Evolutionary conservation across 2,113 vertebrate genomes (phyloP).

Genomic region (Macheiramphus alcinus): DNA sequence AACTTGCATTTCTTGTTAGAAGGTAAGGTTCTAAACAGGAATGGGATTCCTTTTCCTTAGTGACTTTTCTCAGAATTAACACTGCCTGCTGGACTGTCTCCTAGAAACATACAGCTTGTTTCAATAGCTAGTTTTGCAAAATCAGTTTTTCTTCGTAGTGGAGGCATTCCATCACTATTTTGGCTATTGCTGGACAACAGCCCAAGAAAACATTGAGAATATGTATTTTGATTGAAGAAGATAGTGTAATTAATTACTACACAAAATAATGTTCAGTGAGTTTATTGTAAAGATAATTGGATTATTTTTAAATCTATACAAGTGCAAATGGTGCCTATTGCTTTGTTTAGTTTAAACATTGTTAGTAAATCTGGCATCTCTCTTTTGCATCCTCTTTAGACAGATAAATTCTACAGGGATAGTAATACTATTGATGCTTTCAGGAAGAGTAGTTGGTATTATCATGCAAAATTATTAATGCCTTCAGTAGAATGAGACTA

Average conservation of each 20-base stretch:
- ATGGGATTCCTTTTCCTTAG: background rate
- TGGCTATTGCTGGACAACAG: background rate
- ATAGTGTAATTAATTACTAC: background rate
- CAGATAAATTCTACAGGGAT: background rate
- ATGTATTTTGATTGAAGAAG: background rate
- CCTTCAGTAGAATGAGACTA: background rate
- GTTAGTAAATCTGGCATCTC: background rate
- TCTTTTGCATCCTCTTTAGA: background rate
- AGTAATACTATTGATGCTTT: background rate
- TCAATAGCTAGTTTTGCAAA: background rate
- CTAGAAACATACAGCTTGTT: background rate
- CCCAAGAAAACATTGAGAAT: background rate
- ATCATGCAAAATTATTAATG: background rate
- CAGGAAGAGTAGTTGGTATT: background rate
- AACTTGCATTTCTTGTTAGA: background rate
- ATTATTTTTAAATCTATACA: background rate
- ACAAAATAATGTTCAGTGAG: background rate
- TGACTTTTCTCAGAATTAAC: background rate
- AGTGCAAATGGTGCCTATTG: background rate
- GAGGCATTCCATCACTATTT: background rate
- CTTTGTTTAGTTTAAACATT: background rate
- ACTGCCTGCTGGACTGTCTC: background rate
- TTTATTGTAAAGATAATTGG: background rate
- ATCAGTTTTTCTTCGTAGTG: background rate
- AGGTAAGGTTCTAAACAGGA: background rate